Conservation (phyloP, 2,113 vertebrate genomes). For the Cricetomys ansorgei region DNA sequence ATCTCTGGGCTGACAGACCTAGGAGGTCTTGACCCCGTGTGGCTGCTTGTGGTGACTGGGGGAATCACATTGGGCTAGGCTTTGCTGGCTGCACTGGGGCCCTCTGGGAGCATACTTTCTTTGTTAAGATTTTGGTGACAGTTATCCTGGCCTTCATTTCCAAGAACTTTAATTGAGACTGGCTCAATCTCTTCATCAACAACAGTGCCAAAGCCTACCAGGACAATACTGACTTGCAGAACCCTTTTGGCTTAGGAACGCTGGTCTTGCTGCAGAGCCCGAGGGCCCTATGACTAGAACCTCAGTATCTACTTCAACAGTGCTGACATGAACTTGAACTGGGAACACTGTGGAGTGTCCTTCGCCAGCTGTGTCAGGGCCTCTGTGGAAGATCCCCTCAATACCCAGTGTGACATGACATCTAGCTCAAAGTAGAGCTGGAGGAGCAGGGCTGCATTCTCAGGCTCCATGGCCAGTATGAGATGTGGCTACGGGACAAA, state of each 20-base stretch:
- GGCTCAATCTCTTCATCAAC: too few species aligned
- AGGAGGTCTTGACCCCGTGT: too few species aligned
- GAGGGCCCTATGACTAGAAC: background rate
- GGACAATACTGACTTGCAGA: background rate
- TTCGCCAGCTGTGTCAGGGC: background rate
- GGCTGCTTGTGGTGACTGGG: background rate
- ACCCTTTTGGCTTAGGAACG: background rate
- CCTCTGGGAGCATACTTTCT: background rate
- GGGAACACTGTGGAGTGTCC: background rate
- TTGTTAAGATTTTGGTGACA: background rate
- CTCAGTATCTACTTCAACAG: background rate
- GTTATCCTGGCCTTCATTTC: background rate
- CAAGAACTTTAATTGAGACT: background rate
- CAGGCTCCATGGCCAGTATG: too few species aligned
- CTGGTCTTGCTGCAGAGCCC: background rate
- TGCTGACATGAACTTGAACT: background rate
- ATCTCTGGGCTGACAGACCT: too few species aligned
- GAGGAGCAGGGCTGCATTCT: too few species aligned
- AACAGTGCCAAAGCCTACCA: background rate
- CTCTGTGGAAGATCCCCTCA: background rate
- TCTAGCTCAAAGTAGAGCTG: background rate
- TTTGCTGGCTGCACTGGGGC: background rate
- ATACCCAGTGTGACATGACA: background rate
- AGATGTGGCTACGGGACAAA: too few species aligned
- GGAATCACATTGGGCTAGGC: background rate